Evolutionary conservation across 1,140 invertebrate genomes (phyloP), one percentile per base, ranked within the genome.

Genomic region (Pogonognathellus flavescens): DNA sequence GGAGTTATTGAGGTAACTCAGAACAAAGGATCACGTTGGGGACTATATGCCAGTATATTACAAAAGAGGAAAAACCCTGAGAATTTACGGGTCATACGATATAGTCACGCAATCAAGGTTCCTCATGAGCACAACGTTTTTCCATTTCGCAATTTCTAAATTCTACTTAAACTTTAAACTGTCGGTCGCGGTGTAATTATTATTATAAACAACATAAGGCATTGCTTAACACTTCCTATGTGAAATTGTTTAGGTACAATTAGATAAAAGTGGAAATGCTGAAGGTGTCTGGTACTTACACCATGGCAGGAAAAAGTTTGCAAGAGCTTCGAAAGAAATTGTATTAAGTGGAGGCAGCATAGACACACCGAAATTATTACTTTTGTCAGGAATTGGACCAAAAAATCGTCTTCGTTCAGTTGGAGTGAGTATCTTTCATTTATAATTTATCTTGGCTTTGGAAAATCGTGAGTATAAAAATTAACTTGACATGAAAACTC

Each of bases 271-370:
- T 88, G 59, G 83, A 8, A 49, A 82, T 88, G 88, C 93, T 94
- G 0, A 91, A 20, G 95, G 95, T 0, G 92, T 96, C 0, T 91
- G 94, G 90, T 92, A 94, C 80, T 89, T 91, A 16, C 92, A 91
- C 84, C 90, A 91, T 50, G 92, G 92, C 1, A 90, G 87, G 16
- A 92, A 90, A 84, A 91, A 92, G 80, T 92, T 90, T 84, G 93
- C 95, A 6, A 89, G 90, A 72, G 94, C 94, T 0, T 92, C 89
- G 22, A 95, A 93, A 89, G 95, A 96, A 92, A 93, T 85, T 70
- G 57, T 82, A 20, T 20, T 85, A n/a, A 62, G 81, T 49, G 49
- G 13, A 10, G 89, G 88, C 18, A 81, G 87, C 3, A 18, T 89
- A 7, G 89, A 88, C 20, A 80, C 87, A 4, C 88, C 88, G 6